These are phyloP conservation scores for Rana temporaria DNA, from an alignment of 2,113 vertebrate genomes.

Conservation along the genomic window DNA sequence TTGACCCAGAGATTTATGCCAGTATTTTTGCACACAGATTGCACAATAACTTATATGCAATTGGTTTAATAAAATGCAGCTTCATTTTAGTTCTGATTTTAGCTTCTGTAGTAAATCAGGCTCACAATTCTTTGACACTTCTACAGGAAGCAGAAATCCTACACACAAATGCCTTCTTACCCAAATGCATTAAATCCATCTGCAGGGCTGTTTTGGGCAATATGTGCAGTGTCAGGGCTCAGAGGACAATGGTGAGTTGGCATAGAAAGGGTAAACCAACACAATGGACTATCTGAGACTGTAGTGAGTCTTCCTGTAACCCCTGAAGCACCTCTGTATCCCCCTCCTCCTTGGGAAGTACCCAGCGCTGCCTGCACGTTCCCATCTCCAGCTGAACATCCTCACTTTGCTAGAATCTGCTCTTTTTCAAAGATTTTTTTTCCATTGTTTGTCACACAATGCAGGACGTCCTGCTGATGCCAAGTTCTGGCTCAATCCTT, in stretches of 20 bases:
- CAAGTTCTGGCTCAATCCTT: constrained; percentile 48
- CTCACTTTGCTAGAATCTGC: constrained; percentile 57
- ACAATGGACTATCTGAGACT: not conserved
- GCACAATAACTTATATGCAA: no score
- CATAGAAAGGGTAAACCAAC: constrained; percentile 14
- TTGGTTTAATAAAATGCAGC: no score
- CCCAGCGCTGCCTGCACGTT: constrained; percentile 11
- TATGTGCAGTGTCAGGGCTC: not conserved
- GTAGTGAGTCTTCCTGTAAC: constrained; percentile 20
- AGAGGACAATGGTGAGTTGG: not conserved
- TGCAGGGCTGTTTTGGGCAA: not conserved
- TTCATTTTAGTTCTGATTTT: no score
- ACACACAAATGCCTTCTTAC: no score
- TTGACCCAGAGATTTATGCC: no score
- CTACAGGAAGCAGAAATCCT: no score
- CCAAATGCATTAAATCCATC: no score
- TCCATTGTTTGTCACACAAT: constrained; percentile 58
- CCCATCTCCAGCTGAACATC: constrained; percentile 44
- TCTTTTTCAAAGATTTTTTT: constrained; percentile 57
- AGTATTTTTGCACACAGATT: no score
- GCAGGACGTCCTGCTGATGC: constrained; percentile 54
- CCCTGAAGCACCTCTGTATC: not conserved
- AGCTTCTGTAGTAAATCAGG: no score
- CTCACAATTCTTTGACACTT: no score
- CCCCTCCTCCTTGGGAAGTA: constrained; percentile 32